phyloP scores from a whole-genome alignment of 1,140 invertebrate genomes.

The Doryteuthis pealeii region DNA sequence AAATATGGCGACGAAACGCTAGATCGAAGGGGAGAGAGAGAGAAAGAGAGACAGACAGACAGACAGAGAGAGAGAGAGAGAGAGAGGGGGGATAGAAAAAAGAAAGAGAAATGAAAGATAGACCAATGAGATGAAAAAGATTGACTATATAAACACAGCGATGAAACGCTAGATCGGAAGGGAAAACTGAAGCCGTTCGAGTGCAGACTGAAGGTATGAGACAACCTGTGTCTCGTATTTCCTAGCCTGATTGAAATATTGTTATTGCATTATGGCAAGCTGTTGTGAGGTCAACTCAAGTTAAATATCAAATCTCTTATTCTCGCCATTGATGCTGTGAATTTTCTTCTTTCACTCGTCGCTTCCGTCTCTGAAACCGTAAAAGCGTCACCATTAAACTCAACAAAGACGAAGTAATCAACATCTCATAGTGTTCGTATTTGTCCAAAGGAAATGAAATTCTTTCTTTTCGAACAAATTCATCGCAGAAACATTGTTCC shows the following conservation, averaged over 20 bases:
- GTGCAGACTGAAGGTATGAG: neutral
- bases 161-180: neutral
- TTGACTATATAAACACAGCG: too few species aligned
- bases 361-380: neutral
- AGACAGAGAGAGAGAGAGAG: too few species aligned
- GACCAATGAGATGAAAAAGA: too few species aligned
- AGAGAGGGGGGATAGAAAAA: too few species aligned
- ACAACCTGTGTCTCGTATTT: neutral
- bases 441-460: constrained; percentile 4
- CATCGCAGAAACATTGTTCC: too few species aligned
- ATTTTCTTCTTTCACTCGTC: neutral
- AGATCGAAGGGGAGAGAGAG: too few species aligned
- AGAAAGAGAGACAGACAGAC: too few species aligned
- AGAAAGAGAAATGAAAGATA: too few species aligned
- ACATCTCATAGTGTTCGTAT: neutral
- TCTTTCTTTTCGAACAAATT: neutral
- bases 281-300: neutral
- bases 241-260: neutral
- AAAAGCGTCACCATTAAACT: neutral
- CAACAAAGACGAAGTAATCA: neutral
- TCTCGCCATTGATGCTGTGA: neutral
- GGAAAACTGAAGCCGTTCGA: neutral
- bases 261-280: neutral
- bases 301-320: neutral
- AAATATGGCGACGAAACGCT: too few species aligned